phyloP scores from a whole-genome alignment of 2,113 vertebrate species.

The Talpa occidentalis region DNA sequence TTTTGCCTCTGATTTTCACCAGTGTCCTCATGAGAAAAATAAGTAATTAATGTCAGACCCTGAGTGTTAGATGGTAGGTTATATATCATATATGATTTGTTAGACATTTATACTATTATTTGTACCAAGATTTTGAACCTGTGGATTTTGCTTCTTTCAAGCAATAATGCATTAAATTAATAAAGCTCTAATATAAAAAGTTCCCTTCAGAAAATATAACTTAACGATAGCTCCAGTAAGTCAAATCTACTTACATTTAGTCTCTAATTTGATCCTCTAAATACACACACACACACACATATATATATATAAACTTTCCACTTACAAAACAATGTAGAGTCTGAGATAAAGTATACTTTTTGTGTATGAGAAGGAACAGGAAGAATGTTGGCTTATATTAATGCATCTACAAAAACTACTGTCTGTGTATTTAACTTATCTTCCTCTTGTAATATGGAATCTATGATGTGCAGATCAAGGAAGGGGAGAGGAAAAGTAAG shows the following conservation, averaged over 20 bases:
- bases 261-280: not conserved
- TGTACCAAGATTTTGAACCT: not conserved
- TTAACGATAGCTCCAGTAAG: not conserved
- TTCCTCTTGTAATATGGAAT: not conserved
- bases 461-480: not conserved
- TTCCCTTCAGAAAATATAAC: not conserved
- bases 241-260: not conserved
- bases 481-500: not conserved
- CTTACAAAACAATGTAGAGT: not conserved
- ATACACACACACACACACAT: not conserved
- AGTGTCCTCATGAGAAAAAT: not conserved
- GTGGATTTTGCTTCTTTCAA: not conserved
- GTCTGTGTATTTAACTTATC: no score
- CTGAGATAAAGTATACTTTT: not conserved
- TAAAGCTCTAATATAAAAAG: not conserved
- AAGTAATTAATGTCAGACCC: not conserved
- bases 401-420: not conserved
- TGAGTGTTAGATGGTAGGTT: not conserved
- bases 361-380: not conserved
- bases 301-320: not conserved
- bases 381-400: slow-evolving; percentile 18
- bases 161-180: not conserved
- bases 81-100: not conserved
- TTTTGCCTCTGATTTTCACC: not conserved
- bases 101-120: not conserved